Conservation (phyloP, 1,140 invertebrate species). For the Danaus plexippus region DNA sequence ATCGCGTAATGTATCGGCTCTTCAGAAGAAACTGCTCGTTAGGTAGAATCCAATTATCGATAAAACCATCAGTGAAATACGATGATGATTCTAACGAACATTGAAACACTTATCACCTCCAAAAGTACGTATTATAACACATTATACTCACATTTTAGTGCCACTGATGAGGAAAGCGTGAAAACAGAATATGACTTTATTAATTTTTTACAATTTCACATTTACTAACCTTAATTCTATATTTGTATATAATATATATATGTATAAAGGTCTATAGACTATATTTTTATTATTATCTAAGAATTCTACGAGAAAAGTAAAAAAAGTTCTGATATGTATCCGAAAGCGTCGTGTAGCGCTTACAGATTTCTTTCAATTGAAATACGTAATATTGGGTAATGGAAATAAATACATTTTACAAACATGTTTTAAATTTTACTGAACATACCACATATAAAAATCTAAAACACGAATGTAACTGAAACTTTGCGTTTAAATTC, state of each 20-base stretch:
- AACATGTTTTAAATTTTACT: too few species aligned
- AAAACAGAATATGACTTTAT: slow-evolving; percentile 28
- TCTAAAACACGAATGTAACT: too few species aligned
- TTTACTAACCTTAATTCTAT: not conserved
- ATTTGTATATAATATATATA: too few species aligned
- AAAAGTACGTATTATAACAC: slow-evolving; percentile 1
- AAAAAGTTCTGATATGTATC: not conserved
- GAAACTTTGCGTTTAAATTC: too few species aligned
- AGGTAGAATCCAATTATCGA: slow-evolving; percentile 20
- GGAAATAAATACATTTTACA: too few species aligned
- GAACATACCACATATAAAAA: too few species aligned
- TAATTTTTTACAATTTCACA: not conserved
- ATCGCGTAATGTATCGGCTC: slow-evolving; percentile 9
- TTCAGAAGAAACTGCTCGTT: slow-evolving; percentile 15
- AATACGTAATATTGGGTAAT: too few species aligned
- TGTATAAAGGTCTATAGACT: too few species aligned
- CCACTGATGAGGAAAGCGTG: slow-evolving; percentile 52
- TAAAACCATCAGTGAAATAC: slow-evolving; percentile 16
- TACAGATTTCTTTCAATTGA: too few species aligned
- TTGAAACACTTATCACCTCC: slow-evolving; percentile 7
- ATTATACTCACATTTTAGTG: slow-evolving; percentile 60
- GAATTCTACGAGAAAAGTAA: slow-evolving; percentile 3
- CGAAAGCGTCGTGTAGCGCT: too few species aligned
- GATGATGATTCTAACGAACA: slow-evolving; percentile 17
- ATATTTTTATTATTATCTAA: not conserved